A percentile compares a stretch with the other conserved stretches of the same genome.
These are phyloP conservation scores for Eleginops maclovinus DNA, from an alignment of 2,113 vertebrate genomes.

Conservation along the genomic window DNA sequence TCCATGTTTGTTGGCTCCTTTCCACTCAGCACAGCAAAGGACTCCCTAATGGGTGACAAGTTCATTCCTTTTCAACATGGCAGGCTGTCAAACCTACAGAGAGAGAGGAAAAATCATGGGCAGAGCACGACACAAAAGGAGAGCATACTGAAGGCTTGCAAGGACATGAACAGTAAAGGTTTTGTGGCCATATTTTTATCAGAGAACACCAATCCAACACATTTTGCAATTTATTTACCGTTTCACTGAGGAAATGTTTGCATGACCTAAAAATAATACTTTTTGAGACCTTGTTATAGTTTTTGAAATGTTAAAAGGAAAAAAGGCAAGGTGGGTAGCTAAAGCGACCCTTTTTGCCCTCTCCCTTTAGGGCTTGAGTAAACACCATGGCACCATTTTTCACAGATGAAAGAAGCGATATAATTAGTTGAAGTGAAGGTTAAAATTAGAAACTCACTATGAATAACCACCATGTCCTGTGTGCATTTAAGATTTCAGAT, in stretches of 20 bases:
- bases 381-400: constrained; percentile 25
- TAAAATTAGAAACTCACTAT: constrained; percentile 62
- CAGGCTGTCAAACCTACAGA: constrained; percentile 29
- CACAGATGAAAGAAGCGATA: constrained; percentile 46
- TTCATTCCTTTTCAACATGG: constrained; percentile 42
- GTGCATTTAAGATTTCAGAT: constrained; percentile 65
- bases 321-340: not conserved
- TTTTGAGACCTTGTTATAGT: not conserved
- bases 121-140: constrained; percentile 1
- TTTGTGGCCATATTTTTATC: not conserved
- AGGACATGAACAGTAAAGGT: not conserved
- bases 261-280: not conserved
- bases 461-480: constrained; percentile 45
- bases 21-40: constrained; percentile 25
- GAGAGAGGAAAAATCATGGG: not conserved
- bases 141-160: not conserved
- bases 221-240: not conserved
- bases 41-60: constrained; percentile 40
- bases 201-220: not conserved
- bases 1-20: constrained; percentile 4
- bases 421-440: constrained; percentile 25
- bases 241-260: not conserved
- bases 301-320: not conserved
- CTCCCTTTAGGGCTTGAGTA: constrained; percentile 35
- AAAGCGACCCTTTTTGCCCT: not conserved